Conservation (phyloP, 2,113 vertebrate species). For the Myxocyprinus asiaticus region DNA sequence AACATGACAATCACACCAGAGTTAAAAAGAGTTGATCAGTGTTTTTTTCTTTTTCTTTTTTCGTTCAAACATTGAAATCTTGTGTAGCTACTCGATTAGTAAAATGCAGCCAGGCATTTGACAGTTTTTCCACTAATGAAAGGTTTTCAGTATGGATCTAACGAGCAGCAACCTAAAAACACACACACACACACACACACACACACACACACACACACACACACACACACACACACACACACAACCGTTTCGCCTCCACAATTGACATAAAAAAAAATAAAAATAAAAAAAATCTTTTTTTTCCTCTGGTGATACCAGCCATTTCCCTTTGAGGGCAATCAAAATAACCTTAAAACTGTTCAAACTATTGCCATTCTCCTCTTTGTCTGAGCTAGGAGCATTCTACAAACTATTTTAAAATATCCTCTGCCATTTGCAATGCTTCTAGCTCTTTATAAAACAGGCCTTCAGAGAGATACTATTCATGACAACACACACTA, state of each 20-base stretch:
- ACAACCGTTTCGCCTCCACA: constrained; percentile 46
- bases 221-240: constrained; percentile 13
- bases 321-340: constrained; percentile 58
- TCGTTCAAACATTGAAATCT: constrained; percentile 30
- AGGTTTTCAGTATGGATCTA: constrained; percentile 18
- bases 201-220: constrained; percentile 8
- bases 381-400: constrained; percentile 30
- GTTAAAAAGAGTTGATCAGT: background rate
- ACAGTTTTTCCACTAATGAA: constrained; percentile 45
- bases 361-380: constrained; percentile 22
- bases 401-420: constrained; percentile 57
- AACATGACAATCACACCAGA: constrained; percentile 47
- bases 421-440: constrained; percentile 49
- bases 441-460: constrained; percentile 51
- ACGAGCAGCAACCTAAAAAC: constrained; percentile 35
- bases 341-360: constrained; percentile 37
- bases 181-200: constrained; percentile 8
- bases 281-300: background rate
- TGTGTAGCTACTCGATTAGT: constrained; percentile 37
- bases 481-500: constrained; percentile 55
- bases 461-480: constrained; percentile 51
- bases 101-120: constrained; percentile 45
- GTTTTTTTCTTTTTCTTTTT: background rate
- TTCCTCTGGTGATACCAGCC: constrained; percentile 45
- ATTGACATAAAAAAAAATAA: constrained; percentile 46